A percentile compares a stretch with the other conserved stretches of the same genome.
These are phyloP conservation scores for Aphidius ervi DNA, from an alignment of 1,140 invertebrate species.

Conservation along the genomic window DNA sequence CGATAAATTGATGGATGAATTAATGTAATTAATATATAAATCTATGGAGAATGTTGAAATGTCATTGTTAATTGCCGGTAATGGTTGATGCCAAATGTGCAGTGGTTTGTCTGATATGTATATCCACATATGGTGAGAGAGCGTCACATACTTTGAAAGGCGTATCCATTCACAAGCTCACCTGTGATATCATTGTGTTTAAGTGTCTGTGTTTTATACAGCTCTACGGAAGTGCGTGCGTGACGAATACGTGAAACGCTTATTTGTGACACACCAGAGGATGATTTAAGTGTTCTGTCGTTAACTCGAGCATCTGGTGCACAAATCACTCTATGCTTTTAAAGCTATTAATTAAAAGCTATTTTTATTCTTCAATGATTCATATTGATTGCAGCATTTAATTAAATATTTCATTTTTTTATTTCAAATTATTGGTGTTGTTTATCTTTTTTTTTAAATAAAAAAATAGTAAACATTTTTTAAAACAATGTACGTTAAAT, in stretches of 20 bases:
- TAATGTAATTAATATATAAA: conserved; percentile 41
- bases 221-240: conserved; percentile 14
- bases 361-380: too few species aligned
- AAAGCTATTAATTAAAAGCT: not conserved
- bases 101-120: not conserved
- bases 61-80: conserved; percentile 36
- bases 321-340: conserved; percentile 1
- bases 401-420: too few species aligned
- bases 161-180: conserved; percentile 16
- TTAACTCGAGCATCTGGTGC: conserved; percentile 23
- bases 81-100: conserved; percentile 27
- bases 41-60: conserved; percentile 28
- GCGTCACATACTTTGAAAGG: conserved; percentile 15
- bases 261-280: conserved; percentile 11
- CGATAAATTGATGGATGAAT: conserved; percentile 26
- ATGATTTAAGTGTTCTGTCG: conserved; percentile 21
- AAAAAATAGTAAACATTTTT: too few species aligned
- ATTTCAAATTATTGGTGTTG: too few species aligned
- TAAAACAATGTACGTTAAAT: too few species aligned
- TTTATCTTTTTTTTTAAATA: too few species aligned
- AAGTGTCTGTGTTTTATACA: conserved; percentile 2
- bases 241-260: conserved; percentile 11
- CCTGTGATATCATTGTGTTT: not conserved
- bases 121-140: not conserved
- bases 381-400: too few species aligned